Percentiles rank a stretch among this genome's conserved stretches.
These are phyloP conservation scores for Falco peregrinus DNA, from an alignment of 2,797 vertebrate species.

Conservation along the genomic window DNA sequence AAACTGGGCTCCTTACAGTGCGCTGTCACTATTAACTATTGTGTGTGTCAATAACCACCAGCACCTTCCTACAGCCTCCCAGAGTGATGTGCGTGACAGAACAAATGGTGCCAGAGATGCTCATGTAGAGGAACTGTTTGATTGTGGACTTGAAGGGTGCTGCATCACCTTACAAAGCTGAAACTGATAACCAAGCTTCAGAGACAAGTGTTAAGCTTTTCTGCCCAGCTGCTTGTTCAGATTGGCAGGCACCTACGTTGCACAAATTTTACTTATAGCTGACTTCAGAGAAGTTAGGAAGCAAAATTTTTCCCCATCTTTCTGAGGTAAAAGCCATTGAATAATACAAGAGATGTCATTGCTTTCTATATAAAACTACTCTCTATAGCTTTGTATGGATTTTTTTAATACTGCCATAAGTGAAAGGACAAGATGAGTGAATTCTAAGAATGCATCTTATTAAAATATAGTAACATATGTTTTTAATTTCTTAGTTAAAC, in stretches of 20 bases:
- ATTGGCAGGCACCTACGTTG: too few species aligned
- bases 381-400: neutral
- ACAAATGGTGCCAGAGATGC: neutral
- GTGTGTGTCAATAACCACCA: neutral
- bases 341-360: neutral
- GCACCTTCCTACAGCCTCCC: fast-evolving
- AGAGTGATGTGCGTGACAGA: too few species aligned
- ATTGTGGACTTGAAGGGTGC: fast-evolving
- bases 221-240: neutral
- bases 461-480: slow-evolving; percentile 20
- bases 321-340: neutral
- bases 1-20: too few species aligned
- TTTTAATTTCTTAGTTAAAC: neutral
- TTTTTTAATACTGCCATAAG: neutral
- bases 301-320: neutral
- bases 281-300: neutral
- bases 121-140: fast-evolving
- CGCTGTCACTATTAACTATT: neutral
- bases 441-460: neutral
- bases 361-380: neutral
- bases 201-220: neutral
- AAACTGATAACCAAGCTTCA: neutral
- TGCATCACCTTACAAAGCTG: neutral
- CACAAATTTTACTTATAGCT: neutral
- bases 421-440: neutral